phyloP scores from a whole-genome alignment of 2,113 vertebrate species.

The Coturnix japonica region DNA sequence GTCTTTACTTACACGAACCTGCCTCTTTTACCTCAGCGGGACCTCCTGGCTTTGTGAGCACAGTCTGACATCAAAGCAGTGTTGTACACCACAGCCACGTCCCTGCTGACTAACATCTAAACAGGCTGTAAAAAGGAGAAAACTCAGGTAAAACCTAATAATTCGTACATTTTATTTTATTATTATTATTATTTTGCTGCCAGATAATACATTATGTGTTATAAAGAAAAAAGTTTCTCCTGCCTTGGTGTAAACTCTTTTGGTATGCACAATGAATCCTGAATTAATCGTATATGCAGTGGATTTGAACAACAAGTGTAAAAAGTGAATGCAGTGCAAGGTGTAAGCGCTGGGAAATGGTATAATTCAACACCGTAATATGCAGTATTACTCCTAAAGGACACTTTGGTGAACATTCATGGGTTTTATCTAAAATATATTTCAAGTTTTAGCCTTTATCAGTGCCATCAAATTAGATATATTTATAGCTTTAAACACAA shows the following conservation, averaged over 20 bases:
- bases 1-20: not conserved
- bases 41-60: not conserved
- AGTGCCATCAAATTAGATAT: not conserved
- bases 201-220: not conserved
- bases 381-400: not conserved
- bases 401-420: not conserved
- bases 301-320: not conserved
- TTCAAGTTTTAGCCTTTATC: not conserved
- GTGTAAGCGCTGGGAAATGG: not conserved
- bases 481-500: not conserved
- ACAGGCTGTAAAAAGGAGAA: not conserved
- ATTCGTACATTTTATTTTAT: not conserved
- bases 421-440: not conserved
- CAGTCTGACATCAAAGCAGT: accelerated
- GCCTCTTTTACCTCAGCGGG: not conserved
- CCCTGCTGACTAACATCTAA: not conserved
- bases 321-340: not conserved
- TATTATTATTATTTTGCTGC: too few relatives aligned
- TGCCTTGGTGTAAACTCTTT: not conserved
- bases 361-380: not conserved
- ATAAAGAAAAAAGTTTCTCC: not conserved
- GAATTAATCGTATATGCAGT: not conserved
- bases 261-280: not conserved
- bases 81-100: not conserved
- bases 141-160: not conserved